A percentile compares a stretch with the other conserved stretches of the same genome.
Evolutionary conservation across 2,113 vertebrate genomes (phyloP).

Genomic region (Chinchilla lanigera): DNA sequence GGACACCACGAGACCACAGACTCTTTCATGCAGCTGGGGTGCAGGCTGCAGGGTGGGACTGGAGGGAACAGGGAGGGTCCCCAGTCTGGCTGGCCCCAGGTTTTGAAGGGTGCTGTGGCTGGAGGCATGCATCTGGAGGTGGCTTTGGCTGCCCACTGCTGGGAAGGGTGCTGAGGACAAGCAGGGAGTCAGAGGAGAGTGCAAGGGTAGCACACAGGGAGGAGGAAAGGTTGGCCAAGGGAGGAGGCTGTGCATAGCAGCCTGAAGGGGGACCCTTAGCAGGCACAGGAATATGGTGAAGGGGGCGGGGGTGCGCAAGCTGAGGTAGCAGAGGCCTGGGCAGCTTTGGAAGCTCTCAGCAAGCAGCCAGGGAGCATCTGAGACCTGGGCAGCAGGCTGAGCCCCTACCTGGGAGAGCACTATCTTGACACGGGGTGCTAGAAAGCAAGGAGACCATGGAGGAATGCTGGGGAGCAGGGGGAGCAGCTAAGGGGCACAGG

Average conservation of each 20-base stretch:
- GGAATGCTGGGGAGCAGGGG: fast-evolving
- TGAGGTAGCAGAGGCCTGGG: background rate
- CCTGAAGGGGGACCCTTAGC: background rate
- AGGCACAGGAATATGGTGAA: no score
- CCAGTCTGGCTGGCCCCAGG: background rate
- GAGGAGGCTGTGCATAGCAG: background rate
- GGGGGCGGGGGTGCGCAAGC: no score
- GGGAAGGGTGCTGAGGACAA: background rate
- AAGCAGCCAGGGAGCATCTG: background rate
- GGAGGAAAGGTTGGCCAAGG: no score
- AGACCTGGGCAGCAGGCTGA: background rate
- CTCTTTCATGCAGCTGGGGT: background rate
- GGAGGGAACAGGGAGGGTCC: background rate
- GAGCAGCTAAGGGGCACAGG: background rate
- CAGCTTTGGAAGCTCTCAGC: background rate
- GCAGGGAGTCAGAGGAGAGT: background rate
- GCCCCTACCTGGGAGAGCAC: background rate
- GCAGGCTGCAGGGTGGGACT: background rate
- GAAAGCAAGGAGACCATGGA: no score
- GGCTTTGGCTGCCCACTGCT: background rate
- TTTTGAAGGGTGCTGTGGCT: background rate
- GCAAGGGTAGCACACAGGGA: background rate
- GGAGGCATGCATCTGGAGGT: background rate
- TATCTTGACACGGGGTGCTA: background rate
- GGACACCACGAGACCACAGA: background rate